Base-by-base conservation (phyloP, 2,888 invertebrate species). In the Brachylomia viminalis region DNA sequence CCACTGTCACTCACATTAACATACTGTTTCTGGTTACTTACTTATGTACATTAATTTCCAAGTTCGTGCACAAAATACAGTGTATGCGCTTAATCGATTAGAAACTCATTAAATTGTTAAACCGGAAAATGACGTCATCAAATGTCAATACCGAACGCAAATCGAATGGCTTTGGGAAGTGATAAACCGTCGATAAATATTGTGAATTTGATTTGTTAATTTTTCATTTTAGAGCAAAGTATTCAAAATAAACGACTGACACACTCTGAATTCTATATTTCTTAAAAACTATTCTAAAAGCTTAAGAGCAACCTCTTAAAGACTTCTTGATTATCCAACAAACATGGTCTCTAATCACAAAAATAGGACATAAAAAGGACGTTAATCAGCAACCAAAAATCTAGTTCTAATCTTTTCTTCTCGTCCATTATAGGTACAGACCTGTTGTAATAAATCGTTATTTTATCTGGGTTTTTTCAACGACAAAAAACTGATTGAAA, bases 11-110 rank as follows among this genome's bases (percentile, higher is more conserved):
- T 79, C 74, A 79, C 85, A 87, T 89, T 89, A 81, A 87, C 88
- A 88, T 88, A 88, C 75, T 84, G 86, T 89, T 91, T 90, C 90
- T 89, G 77, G 65, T 87, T 87, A 91, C 81, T 82, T 86, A 86
- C 79, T 81, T 89, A 84, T 80, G 85, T 89, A 85, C 88, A 89
- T 90, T 91, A 88, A 89, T 89, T 89, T 87, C 86, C 65, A 72
- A 81, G 77, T 84, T 76, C 88, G 89, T 90, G 88, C 86, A 86
- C 85, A 85, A 82, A 86, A 88, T 90, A 80, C 80, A n/a, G n/a
- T 79, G 78, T 79, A 87, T 82, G 77, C 70, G 80, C 49, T 81
- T 80, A 80, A 89, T 87, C 85, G 87, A 89, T 89, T 89, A 86
- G 84, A 85, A 86, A 83, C 80, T 80, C 73, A 80, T 87, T 85